Conservation (phyloP, 35 echinoderm and acorn worm species). For the Stichopus chloronotus region DNA sequence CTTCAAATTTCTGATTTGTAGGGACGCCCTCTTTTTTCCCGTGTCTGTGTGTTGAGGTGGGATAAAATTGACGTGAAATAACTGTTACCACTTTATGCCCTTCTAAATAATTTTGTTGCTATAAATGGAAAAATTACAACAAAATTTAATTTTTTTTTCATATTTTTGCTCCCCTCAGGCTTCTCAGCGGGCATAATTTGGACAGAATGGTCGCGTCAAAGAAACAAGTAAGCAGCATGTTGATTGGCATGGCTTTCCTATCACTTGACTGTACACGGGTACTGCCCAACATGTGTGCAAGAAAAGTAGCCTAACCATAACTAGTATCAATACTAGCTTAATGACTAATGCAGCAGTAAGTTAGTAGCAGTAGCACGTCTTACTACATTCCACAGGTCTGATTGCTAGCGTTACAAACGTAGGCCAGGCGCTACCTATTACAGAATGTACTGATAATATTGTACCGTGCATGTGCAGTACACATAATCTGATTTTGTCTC, state of each 20-base stretch:
- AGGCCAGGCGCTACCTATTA: too few relatives aligned
- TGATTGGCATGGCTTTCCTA: not conserved
- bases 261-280: not conserved
- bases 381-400: too few relatives aligned
- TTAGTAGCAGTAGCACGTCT: too few relatives aligned
- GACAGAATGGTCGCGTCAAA: slow-evolving; percentile 97
- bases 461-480: too few relatives aligned
- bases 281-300: too few relatives aligned
- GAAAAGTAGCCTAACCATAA: not conserved
- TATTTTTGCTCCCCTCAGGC: not conserved
- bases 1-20: not conserved
- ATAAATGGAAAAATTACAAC: not conserved
- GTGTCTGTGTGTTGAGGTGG: slow-evolving; percentile 16
- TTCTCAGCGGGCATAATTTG: slow-evolving; percentile 3
- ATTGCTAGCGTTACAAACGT: too few relatives aligned
- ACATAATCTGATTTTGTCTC: too few relatives aligned
- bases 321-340: too few relatives aligned
- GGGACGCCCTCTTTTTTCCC: slow-evolving; percentile 13
- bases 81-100: not conserved
- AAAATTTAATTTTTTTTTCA: not conserved
- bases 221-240: slow-evolving; percentile 83
- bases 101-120: not conserved
- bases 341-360: too few relatives aligned
- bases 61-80: not conserved
- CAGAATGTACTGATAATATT: too few relatives aligned